A percentile compares a stretch with the other conserved stretches of the same genome.
Conservation (phyloP, 2,888 invertebrate genomes). For the Rotaria socialis region DNA sequence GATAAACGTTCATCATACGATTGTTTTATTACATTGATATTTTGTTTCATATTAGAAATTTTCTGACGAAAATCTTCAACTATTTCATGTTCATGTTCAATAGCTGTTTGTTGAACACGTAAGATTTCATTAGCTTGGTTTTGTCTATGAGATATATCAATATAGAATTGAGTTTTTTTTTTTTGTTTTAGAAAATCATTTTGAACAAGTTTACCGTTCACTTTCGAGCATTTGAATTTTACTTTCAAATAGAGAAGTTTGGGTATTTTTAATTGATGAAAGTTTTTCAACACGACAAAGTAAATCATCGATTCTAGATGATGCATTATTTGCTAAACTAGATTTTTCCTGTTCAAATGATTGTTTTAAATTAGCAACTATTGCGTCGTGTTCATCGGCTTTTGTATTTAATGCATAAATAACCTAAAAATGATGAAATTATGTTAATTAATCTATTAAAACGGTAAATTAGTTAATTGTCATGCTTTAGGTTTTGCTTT, state of each 20-base stretch:
- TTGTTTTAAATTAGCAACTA: constrained; percentile 54
- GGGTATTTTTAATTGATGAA: not conserved
- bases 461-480: too few species aligned
- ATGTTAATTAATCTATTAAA: too few species aligned
- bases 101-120: constrained; percentile 51
- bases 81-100: constrained; percentile 51
- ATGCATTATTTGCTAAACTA: constrained; percentile 50
- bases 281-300: constrained; percentile 33
- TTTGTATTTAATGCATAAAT: constrained; percentile 60
- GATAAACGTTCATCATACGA: constrained; percentile 54
- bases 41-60: constrained; percentile 53
- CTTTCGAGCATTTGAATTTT: constrained; percentile 19
- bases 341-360: constrained; percentile 57
- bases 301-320: constrained; percentile 45
- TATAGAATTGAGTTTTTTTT: too few species aligned
- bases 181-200: too few species aligned
- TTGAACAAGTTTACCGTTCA: not conserved
- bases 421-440: constrained; percentile 51
- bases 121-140: constrained; percentile 50
- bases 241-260: not conserved
- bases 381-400: constrained; percentile 58
- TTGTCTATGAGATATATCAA: not conserved
- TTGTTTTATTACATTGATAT: constrained; percentile 53
- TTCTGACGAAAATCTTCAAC: constrained; percentile 53
- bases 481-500: too few species aligned